Base-by-base conservation (phyloP, 2,888 invertebrate species). In the Philereme vetulata region DNA sequence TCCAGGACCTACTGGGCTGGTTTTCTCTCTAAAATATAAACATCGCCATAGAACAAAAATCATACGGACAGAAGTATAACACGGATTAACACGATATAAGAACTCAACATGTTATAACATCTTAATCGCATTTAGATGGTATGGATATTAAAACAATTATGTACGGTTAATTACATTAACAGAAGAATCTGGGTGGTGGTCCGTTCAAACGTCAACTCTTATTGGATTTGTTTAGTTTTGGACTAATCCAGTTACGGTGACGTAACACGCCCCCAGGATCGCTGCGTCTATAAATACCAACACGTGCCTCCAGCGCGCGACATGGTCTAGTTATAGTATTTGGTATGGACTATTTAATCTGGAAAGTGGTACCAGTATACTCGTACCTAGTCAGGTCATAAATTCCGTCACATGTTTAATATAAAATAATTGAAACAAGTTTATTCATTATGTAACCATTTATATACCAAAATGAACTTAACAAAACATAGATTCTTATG, bases 191-290 rank as follows among this genome's bases (percentile, higher is more conserved):
- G 56, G 51, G 51, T 47, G 62, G 57, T 44, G 56, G n/a, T 51
- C 35, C 51, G 47, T 11, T 52, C 36, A 51, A 45, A 36, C 45
- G 55, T 57, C 47, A 49, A 59, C 53, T 60, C 61, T 67, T 64
- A 66, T 67, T 67, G 65, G 67, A 67, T 76, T 71, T 71, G 68
- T 74, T 72, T 67, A 75, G 63, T 79, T 77, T 75, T 72, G 72
- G 72, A 74, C 73, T 79, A 79, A 78, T 78, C 75, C 74, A 70
- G 79, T 77, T 79, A 72, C 67, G 65, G 72, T 88, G 85, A 87
- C 85, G 86, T 82, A 86, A 85, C 74, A 62, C 74, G 74, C 77
- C 80, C 84, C 83, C 76, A 86, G 87, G 87, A 85, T 81, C 79
- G 82, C 84, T 79, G 67, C 74, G 45, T 78, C 84, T 86, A 88